Base-by-base conservation (phyloP, 30 jellyfish, hydroid and myxozoan genomes). In the Hydra vulgaris region DNA sequence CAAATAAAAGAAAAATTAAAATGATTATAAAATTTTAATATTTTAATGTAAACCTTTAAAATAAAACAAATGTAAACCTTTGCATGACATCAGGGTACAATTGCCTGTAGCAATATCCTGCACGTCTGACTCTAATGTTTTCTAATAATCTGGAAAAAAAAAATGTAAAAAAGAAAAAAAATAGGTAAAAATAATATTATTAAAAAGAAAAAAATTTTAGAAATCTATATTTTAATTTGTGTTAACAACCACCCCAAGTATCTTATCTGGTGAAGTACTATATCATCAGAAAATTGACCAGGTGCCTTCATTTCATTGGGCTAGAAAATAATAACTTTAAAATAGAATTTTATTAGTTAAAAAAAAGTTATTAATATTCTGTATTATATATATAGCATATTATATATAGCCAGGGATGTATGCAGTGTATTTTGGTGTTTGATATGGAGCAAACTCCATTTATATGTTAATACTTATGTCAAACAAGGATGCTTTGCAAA, bases 121-220 rank as follows among this genome's bases (percentile, higher is more conserved):
- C 97, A 76, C 97, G 74, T 73, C 97, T 76, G 53, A 90, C 97
- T n/a, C 97, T 79, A 92, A 90, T 84, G 73, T 90, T 90, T 75
- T 90, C 97, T 23, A 90, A 71, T 22, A 90, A 66, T 18, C 97
- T 90, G 21, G 52, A 69, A 25, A 25, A 71, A 77, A 74, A 23
- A 7, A 15, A 20, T 4, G 27, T 69, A 20, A n/a, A n/a, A n/a
- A n/a, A n/a, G n/a, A 71, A 15, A 71, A 18, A 15, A 15, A 15
- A 71, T 71, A 71, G 27, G 15, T 71, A 17, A 71, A 71, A 21
- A 71, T 21, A 71, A 23, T 69, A 3, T 40, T 40, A 3, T 12
- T 40, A 40, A 40, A 40, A 40, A 40, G 8, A 40, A 12, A 3
- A 5, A 40, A 40, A 40, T 12, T 40, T 3, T 3, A 40, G 61